Evolutionary conservation across 1,140 invertebrate species (phyloP).

Genomic region (Tetramorium alpestre): DNA sequence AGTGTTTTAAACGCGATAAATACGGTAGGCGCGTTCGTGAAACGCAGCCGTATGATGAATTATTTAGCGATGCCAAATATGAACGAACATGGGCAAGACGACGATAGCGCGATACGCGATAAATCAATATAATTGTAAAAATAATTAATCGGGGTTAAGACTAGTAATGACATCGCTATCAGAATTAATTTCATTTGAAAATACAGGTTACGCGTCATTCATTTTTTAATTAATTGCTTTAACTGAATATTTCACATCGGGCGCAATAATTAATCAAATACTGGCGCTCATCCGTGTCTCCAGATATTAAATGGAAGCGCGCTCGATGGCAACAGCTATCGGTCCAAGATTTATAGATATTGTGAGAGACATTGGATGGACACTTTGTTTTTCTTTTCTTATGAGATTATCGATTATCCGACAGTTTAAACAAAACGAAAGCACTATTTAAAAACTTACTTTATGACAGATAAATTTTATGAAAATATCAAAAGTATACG

Average conservation of each 20-base stretch:
- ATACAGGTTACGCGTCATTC: not conserved
- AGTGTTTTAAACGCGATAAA: constrained; percentile 3
- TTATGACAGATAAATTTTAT: not conserved
- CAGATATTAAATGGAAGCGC: constrained; percentile 6
- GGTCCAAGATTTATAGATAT: not conserved
- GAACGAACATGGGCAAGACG: constrained; percentile 26
- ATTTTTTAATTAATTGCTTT: constrained; percentile 27
- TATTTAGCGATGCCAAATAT: constrained; percentile 48
- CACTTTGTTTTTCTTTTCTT: constrained; percentile 1
- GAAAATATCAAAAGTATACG: constrained; percentile 9
- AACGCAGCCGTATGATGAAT: constrained; percentile 22
- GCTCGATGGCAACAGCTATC: not conserved
- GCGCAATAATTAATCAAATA: constrained; percentile 5
- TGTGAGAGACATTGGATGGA: not conserved
- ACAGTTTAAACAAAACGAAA: not conserved
- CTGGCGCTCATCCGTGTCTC: not conserved
- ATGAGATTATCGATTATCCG: constrained; percentile 28
- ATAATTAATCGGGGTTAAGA: constrained; percentile 36
- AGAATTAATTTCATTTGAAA: not conserved
- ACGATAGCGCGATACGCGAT: constrained; percentile 13
- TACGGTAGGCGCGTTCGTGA: not conserved
- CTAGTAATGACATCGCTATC: not conserved
- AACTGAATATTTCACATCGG: not conserved
- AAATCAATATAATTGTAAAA: constrained; percentile 56
- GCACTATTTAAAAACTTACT: not conserved